Conservation (phyloP, 2,113 vertebrate genomes). For the chimpanzee (Pan troglodytes) region DNA sequence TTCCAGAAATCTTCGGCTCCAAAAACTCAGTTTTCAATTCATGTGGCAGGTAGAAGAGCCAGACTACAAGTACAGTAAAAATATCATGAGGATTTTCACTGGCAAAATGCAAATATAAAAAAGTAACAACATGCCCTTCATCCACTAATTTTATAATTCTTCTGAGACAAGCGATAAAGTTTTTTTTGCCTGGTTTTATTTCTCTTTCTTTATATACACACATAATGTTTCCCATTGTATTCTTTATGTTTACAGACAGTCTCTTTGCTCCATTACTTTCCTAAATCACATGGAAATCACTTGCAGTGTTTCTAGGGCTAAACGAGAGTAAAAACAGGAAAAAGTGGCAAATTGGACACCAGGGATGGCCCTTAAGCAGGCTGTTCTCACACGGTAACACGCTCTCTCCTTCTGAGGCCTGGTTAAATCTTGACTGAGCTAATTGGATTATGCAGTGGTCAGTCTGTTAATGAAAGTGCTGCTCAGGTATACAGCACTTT, state of each 20-base stretch:
- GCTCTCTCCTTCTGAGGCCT: not conserved
- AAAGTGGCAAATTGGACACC: constrained; percentile 52
- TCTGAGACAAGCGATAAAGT: constrained; percentile 74
- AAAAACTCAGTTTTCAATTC: constrained; percentile 13
- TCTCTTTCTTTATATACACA: constrained; percentile 71
- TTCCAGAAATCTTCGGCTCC: not conserved
- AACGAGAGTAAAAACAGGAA: constrained; percentile 44
- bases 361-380: not conserved
- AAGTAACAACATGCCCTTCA: constrained; percentile 68
- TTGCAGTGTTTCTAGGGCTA: constrained; percentile 63
- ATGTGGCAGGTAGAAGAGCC: constrained; percentile 32
- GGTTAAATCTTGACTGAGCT: not conserved
- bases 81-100: constrained; percentile 65
- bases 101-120: constrained; percentile 78
- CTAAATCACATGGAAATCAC: constrained; percentile 76
- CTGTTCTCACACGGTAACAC: constrained; percentile 11
- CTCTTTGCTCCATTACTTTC: constrained; percentile 74
- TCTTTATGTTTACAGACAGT: constrained; percentile 77
- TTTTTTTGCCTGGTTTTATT: constrained; percentile 66
- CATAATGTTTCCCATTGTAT: constrained; percentile 72
- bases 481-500: not conserved
- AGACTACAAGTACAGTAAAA: constrained; percentile 67
- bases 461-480: not conserved
- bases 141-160: constrained; percentile 80
- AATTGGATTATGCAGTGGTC: not conserved